phyloP scores from a whole-genome alignment of 2,113 vertebrate species.

The Noctilio leporinus region DNA sequence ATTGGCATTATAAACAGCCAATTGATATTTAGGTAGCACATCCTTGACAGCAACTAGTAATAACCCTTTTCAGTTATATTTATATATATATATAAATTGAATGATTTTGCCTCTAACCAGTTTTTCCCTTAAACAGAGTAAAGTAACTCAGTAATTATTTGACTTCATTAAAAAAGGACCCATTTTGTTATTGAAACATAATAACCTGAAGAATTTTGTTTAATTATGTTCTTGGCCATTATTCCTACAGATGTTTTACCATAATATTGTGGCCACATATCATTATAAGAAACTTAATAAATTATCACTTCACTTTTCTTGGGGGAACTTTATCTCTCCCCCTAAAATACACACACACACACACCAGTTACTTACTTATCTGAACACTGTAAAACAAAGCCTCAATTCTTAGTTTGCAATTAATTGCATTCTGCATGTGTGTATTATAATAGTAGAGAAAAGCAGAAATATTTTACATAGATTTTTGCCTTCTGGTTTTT shows the following conservation, averaged over 20 bases:
- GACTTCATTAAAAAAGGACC: neutral
- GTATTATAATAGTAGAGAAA: neutral
- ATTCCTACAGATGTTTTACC: neutral
- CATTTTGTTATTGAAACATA: conserved; percentile 7
- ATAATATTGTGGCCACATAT: neutral
- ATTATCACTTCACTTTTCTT: neutral
- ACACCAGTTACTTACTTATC: neutral
- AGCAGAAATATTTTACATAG: neutral
- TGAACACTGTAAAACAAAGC: neutral
- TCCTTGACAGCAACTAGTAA: neutral
- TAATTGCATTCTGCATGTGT: neutral
- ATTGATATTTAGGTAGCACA: neutral
- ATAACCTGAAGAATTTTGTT: neutral
- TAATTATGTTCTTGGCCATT: conserved; percentile 25
- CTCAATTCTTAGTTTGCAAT: neutral
- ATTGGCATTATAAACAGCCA: neutral
- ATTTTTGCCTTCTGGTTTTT: neutral
- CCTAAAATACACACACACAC: neutral
- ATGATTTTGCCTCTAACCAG: neutral
- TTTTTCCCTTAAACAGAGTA: neutral
- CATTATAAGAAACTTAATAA: neutral
- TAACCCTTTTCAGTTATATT: neutral
- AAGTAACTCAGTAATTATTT: conserved; percentile 11
- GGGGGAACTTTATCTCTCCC: neutral
- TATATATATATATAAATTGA: neutral